phyloP scores from a whole-genome alignment of 2,113 vertebrate genomes.

The Craseonycteris thonglongyai region DNA sequence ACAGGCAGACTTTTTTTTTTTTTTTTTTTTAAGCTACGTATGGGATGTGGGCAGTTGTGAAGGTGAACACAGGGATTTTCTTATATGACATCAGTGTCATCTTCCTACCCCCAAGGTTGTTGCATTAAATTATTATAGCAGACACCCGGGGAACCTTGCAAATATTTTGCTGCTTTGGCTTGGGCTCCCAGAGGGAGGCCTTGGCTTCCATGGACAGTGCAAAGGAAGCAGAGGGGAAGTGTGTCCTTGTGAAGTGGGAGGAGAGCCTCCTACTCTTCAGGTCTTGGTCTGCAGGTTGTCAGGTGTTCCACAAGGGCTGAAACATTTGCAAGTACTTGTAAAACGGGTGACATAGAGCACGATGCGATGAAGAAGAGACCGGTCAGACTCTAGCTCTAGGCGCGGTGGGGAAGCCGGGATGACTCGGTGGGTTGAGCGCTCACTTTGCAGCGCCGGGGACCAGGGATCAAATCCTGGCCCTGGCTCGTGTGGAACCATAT shows the following conservation, averaged over 20 bases:
- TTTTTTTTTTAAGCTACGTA: too few species aligned
- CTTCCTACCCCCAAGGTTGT: neutral
- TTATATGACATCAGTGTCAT: neutral
- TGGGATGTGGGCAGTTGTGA: neutral
- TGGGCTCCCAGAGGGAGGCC: neutral
- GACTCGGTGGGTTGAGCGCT: too few species aligned
- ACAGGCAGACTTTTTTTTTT: slow-evolving; percentile 38
- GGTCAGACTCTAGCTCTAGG: neutral
- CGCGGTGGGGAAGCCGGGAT: too few species aligned
- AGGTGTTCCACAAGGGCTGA: neutral
- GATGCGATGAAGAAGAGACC: neutral
- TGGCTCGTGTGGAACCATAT: too few species aligned
- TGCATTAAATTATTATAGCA: neutral
- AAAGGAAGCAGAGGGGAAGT: too few species aligned
- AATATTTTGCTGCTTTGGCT: neutral
- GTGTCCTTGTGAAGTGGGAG: neutral
- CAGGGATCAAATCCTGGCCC: too few species aligned
- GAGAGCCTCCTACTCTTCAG: neutral
- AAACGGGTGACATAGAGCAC: neutral
- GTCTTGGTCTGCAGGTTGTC: neutral
- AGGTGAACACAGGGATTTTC: slow-evolving; percentile 31
- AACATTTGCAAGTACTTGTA: neutral
- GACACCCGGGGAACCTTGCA: neutral
- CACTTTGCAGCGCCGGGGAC: too few species aligned
- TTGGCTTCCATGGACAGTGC: accelerated